Base-by-base conservation (phyloP, 2,113 vertebrate genomes). In the Scytalopus superciliaris region DNA sequence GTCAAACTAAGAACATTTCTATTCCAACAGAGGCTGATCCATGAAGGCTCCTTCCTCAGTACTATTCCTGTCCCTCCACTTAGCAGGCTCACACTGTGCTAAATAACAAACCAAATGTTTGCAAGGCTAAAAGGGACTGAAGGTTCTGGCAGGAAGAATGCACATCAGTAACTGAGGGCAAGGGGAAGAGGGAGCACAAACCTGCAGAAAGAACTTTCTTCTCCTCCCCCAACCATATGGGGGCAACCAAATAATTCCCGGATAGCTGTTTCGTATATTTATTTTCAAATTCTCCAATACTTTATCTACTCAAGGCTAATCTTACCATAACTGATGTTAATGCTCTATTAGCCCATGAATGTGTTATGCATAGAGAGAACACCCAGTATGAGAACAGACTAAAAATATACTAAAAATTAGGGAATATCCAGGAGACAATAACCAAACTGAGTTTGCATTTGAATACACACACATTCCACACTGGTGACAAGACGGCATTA, bases 1-100 rank as follows among this genome's bases (percentile, higher is more conserved):
- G 64, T 88, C 94, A 88, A 96, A 93, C n/a, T 10, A 39, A 82
- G 68, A 92, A 88, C 24, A 62, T 55, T 86, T 87, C 75, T 90
- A 10, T 83, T 84, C 83, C 67, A 90, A 27, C 68, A 77, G 37
- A 55, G 83, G 50, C 72, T 88, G 79, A 92, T 77, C 55, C 68
- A 50, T 21, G 57, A 91, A 83, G 66, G 70, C 57, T 96, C 57
- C 82, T 82, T 94, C 25, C 63, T 59, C 90, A 45, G 55, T 63
- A 60, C 83, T 83, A 67, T 76, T 92, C 90, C 88, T 93, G 86
- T 74, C 76, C 68, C 68, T 73, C 39, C n/a, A 44, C 57, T 86
- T 73, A 56, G 31, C 37, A 95, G 67, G 53, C 68, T 80, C 64
- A 50, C 30, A 45, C 57, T 42, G 63, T 15, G 59, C 63, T 75